These are phyloP conservation scores for Drosophila nr. medialis DNA, from an alignment of 2,888 invertebrate species.

Conservation along the genomic window DNA sequence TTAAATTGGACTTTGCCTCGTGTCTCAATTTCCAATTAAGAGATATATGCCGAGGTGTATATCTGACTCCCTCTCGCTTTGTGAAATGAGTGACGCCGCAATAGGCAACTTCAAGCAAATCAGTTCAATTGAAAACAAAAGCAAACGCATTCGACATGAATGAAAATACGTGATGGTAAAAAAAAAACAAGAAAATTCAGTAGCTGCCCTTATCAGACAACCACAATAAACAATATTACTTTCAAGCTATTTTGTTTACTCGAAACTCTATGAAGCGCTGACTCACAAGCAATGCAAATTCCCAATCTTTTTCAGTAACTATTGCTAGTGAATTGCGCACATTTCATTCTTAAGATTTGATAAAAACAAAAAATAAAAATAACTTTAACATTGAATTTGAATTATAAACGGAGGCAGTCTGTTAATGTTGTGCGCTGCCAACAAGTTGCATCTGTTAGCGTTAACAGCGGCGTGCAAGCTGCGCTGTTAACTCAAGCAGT, in stretches of 20 bases:
- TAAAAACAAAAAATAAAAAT: constrained; percentile 4
- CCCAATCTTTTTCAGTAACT: not conserved
- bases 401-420: constrained; percentile 10
- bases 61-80: constrained; percentile 17
- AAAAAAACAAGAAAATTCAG: constrained; percentile 37
- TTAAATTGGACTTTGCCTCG: constrained; percentile 60
- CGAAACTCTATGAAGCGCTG: constrained; percentile 49
- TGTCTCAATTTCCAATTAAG: constrained; percentile 71
- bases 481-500: constrained; percentile 34
- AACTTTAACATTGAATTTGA: constrained; percentile 10
- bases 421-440: constrained; percentile 26
- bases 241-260: constrained; percentile 59
- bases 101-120: constrained; percentile 52
- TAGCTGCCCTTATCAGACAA: constrained; percentile 57
- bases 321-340: constrained; percentile 25
- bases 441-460: constrained; percentile 35
- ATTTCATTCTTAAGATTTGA: constrained; percentile 12
- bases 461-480: constrained; percentile 5
- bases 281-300: constrained; percentile 45
- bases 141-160: constrained; percentile 61
- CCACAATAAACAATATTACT: constrained; percentile 13
- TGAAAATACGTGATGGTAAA: constrained; percentile 45
- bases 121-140: constrained; percentile 68
- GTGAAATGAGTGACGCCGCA: constrained; percentile 37
- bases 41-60: constrained; percentile 29